Evolutionary conservation across 2,113 vertebrate genomes (phyloP), one percentile per base, ranked within the genome.

Genomic region (Trogon surrucura): DNA sequence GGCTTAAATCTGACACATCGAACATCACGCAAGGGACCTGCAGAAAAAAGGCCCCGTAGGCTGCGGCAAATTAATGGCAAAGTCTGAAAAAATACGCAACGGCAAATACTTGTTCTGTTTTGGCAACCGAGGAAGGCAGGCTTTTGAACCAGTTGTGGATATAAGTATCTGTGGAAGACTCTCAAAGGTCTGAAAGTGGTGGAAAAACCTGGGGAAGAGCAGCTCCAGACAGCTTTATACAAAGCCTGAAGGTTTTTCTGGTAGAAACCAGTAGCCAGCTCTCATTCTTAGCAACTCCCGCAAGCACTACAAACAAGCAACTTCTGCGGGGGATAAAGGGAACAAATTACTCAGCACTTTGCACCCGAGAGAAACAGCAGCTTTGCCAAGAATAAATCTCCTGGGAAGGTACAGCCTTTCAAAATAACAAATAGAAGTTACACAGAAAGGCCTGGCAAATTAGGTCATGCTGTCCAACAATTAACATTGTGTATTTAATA

Each of bases 331-430:
- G 65, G 5, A 74, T 57, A 44, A 90, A 90, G 9, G 15, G 67
- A 86, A 80, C 11, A 69, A 85, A 56, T 27, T 51, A 30, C 27
- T 51, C 77, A 17, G 50, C 61, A 51, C 80, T 93, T 67, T 71
- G 56, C 48, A 75, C 15, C 56, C 77, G 13, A 16, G 66, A 74
- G 51, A 78, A 95, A 93, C n/a, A 69, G 83, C 75, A 73, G 10
- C 58, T 90, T 7, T 54, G 27, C 27, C 80, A 93, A 58, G 47
- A 58, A 50, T 51, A 65, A 83, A 29, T 8, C 58, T 77, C 29
- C 67, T 66, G 50, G 50, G 41, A 91, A 91, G 71, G 47, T 62
- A 57, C 34, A 80, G 75, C 88, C 85, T 93, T 94, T 72, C 89
- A 66, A 69, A 93, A 10, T 3, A 62, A 73, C 38, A 81, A 73